phyloP scores from a whole-genome alignment of 2,113 vertebrate genomes.

The Plestiodon gilberti region DNA sequence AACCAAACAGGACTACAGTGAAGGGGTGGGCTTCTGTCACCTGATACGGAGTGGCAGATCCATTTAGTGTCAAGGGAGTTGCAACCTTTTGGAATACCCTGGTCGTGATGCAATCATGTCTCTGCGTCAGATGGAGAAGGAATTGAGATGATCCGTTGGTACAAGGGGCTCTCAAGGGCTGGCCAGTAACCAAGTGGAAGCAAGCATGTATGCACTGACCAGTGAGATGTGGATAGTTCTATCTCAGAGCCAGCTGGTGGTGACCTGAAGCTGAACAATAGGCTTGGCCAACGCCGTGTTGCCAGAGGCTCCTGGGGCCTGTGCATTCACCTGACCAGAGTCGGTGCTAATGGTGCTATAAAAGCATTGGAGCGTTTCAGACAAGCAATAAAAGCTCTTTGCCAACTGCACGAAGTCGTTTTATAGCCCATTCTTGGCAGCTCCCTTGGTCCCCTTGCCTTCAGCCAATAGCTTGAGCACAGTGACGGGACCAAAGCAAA shows the following conservation, averaged over 20 bases:
- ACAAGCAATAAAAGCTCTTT: not conserved
- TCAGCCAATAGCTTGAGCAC: not conserved
- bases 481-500: not conserved
- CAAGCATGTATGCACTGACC: not conserved
- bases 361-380: slow-evolving; percentile 1
- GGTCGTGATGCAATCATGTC: not conserved
- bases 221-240: not conserved
- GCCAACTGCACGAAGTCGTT: slow-evolving; percentile 9
- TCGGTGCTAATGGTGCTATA: not conserved
- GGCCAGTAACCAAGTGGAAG: rapidly evolving
- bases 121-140: slow-evolving; percentile 6
- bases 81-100: not conserved
- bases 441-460: not conserved
- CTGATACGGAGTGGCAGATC: not conserved
- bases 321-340: not conserved
- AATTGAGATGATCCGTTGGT: not conserved
- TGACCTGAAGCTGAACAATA: not conserved
- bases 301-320: not conserved
- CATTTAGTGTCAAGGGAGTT: slow-evolving; percentile 10
- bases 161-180: not conserved
- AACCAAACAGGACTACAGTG: rapidly evolving
- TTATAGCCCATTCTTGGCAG: slow-evolving; percentile 17
- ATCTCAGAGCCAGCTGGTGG: not conserved
- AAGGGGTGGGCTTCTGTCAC: not conserved
- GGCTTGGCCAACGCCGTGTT: not conserved